Percentiles rank a stretch among this genome's conserved stretches.
phyloP scores from a whole-genome alignment of 1,140 invertebrate genomes.

The Pseudomyrmex flavicornis region DNA sequence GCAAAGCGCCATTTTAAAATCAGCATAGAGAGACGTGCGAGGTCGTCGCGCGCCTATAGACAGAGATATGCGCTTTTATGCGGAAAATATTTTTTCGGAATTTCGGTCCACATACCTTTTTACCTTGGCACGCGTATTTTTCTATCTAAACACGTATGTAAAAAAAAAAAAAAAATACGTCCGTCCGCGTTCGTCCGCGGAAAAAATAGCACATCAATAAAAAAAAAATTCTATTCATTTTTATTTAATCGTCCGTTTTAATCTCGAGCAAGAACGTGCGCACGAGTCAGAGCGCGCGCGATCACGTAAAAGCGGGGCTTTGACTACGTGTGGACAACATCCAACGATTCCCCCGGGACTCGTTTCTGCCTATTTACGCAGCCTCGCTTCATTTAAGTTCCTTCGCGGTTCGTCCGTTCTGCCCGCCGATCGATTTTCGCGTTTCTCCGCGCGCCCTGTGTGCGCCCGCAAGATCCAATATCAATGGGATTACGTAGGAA shows the following conservation, averaged over 20 bases:
- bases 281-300: neutral
- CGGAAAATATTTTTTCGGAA: too few relatives aligned
- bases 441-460: neutral
- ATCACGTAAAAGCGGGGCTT: slow-evolving; percentile 38
- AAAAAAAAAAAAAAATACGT: neutral
- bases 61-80: slow-evolving; percentile 15
- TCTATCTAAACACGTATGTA: too few relatives aligned
- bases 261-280: slow-evolving; percentile 47
- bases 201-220: neutral
- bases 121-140: too few relatives aligned
- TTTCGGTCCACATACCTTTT: too few relatives aligned
- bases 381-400: slow-evolving; percentile 69
- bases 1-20: slow-evolving; percentile 68
- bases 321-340: slow-evolving; percentile 45
- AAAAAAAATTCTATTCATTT: neutral
- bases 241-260: slow-evolving; percentile 31
- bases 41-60: neutral
- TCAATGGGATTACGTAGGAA: slow-evolving; percentile 47
- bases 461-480: slow-evolving; percentile 32
- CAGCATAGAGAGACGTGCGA: slow-evolving; percentile 59
- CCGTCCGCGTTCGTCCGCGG: neutral
- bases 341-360: slow-evolving; percentile 46
- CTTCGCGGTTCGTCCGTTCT: slow-evolving; percentile 65
- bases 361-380: slow-evolving; percentile 71
- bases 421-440: slow-evolving; percentile 59